Evolutionary conservation across 2,113 vertebrate species (phyloP).

Genomic region (Caracal caracal): DNA sequence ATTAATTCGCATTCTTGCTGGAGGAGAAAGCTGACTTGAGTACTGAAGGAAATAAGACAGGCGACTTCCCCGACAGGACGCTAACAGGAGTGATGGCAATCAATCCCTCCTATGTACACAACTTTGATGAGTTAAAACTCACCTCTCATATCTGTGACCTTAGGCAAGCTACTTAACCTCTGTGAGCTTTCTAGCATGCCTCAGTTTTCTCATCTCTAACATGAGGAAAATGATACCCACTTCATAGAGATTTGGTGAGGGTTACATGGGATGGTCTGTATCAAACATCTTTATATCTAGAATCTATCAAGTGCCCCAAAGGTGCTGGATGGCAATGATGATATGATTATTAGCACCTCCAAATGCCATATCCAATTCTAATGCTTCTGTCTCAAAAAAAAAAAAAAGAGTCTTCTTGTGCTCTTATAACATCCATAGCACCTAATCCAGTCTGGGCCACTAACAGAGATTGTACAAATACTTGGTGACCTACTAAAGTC

Average conservation of each 20-base stretch:
- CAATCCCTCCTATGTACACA: not conserved
- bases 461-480: not conserved
- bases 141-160: not conserved
- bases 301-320: not conserved
- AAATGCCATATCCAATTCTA: not conserved
- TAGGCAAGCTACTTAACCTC: not conserved
- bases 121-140: not conserved
- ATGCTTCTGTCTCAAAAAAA: not conserved
- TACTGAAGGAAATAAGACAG: not conserved
- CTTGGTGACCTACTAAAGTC: not conserved
- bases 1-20: constrained; percentile 49
- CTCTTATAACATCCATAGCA: not conserved
- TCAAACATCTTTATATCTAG: not conserved
- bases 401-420: not conserved
- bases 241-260: not conserved
- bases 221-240: not conserved
- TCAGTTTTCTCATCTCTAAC: constrained; percentile 5
- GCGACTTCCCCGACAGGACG: not conserved
- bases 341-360: not conserved
- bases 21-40: not conserved
- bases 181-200: not conserved
- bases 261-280: not conserved
- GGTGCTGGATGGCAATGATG: not conserved
- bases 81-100: too few species aligned
- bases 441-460: not conserved